A percentile compares a stretch with the other conserved stretches of the same genome.
Conservation (phyloP, 1,140 invertebrate genomes). For the Idris sp. region DNA sequence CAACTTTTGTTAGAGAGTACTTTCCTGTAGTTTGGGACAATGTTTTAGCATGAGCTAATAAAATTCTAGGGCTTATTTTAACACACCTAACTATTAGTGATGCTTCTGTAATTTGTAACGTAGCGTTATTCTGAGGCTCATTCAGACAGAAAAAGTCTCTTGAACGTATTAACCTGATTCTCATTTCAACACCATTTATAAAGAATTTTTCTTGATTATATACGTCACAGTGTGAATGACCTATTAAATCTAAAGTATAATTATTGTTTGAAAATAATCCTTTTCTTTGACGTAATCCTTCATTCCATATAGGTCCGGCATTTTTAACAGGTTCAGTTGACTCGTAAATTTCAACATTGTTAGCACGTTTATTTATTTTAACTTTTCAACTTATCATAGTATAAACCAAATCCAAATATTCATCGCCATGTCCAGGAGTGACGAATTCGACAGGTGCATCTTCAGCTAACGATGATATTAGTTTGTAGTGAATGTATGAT, state of each 20-base stretch:
- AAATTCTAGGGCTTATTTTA: constrained; percentile 67
- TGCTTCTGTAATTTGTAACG: constrained; percentile 2
- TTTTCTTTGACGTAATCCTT: no score
- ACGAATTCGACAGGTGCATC: constrained; percentile 73
- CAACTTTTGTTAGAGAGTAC: constrained; percentile 71
- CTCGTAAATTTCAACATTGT: no score
- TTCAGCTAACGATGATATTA: constrained; percentile 68
- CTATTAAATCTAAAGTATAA: constrained; percentile 17
- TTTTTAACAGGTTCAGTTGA: no score
- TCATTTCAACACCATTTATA: constrained; percentile 71
- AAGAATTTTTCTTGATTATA: constrained; percentile 74
- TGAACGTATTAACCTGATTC: constrained; percentile 3
- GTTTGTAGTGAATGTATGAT: constrained; percentile 71
- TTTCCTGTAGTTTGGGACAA: constrained; percentile 69
- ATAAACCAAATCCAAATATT: neutral
- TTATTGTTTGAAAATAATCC: no score
- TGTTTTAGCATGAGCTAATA: constrained; percentile 69
- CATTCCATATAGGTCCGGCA: no score
- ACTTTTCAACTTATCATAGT: neutral
- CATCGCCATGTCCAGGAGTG: constrained; percentile 33
- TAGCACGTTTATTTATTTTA: neutral
- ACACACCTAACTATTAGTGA: constrained; percentile 11
- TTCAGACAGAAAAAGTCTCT: neutral
- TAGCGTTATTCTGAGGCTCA: neutral
- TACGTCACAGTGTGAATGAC: constrained; percentile 44